Evolutionary conservation across 1,140 invertebrate genomes (phyloP).

Genomic region (Hyles euphorbiae): DNA sequence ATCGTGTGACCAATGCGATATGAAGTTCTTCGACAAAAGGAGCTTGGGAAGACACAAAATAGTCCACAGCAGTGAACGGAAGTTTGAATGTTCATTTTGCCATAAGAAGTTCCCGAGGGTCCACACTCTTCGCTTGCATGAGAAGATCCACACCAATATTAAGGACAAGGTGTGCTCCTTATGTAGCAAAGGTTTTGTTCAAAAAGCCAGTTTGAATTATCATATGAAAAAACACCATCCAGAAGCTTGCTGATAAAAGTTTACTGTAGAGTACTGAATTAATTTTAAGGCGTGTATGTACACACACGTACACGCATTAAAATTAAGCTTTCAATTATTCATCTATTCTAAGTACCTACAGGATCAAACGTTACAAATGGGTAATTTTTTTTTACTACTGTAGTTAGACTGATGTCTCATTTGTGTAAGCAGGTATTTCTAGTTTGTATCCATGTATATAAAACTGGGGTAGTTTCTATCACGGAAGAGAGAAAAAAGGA

Average conservation of each 20-base stretch:
- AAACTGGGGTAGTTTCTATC: no score
- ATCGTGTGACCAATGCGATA: constrained; percentile 51
- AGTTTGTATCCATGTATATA: no score
- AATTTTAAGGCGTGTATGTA: no score
- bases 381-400: no score
- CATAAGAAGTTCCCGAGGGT: constrained; percentile 4
- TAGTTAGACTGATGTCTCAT: no score
- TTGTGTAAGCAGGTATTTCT: no score
- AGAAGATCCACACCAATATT: constrained; percentile 70
- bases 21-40: constrained; percentile 32
- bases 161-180: constrained; percentile 38
- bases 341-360: no score
- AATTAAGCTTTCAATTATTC: no score
- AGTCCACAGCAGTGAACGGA: constrained; percentile 4
- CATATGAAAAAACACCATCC: constrained; percentile 36
- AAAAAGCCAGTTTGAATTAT: constrained; percentile 35
- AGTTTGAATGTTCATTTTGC: constrained; percentile 4
- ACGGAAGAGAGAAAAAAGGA: no score
- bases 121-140: constrained; percentile 62
- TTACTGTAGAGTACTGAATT: no score
- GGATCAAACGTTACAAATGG: no score
- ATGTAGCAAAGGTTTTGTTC: constrained; percentile 66
- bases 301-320: no score
- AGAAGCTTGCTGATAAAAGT: constrained; percentile 1
- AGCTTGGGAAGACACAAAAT: constrained; percentile 3